phyloP scores from a whole-genome alignment of 1,140 invertebrate species.

The Bacillus rossius region DNA sequence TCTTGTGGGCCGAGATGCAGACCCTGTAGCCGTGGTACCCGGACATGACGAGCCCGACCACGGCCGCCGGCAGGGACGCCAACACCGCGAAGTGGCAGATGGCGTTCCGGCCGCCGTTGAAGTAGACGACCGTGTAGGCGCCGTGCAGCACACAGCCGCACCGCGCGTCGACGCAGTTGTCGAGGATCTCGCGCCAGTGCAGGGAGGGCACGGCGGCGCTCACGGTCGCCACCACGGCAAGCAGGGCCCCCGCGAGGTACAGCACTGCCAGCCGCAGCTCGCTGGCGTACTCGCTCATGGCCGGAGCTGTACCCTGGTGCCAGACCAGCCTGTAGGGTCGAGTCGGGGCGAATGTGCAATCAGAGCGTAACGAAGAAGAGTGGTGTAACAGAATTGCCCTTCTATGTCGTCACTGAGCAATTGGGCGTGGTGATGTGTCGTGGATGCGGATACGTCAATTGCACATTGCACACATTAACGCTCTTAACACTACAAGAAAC shows the following conservation, averaged over 20 bases:
- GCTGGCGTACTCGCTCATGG: constrained; percentile 16
- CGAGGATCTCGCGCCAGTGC: constrained; percentile 57
- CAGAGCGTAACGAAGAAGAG: no score
- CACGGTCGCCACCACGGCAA: constrained; percentile 47
- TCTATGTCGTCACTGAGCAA: no score
- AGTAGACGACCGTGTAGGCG: constrained; percentile 50
- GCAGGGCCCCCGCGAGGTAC: constrained; percentile 45
- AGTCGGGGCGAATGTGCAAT: no score
- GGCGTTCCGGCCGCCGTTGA: constrained; percentile 57
- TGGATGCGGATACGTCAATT: no score
- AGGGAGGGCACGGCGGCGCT: constrained; percentile 54
- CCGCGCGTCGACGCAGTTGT: constrained; percentile 51
- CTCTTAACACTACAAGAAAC: no score
- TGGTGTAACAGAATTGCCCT: no score
- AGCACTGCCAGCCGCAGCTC: constrained; percentile 48
- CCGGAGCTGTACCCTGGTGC: background rate
- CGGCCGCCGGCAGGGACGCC: constrained; percentile 48
- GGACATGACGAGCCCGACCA: constrained; percentile 50
- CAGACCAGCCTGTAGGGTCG: no score
- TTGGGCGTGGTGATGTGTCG: no score
- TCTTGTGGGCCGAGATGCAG: constrained; percentile 41
- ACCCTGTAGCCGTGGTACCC: constrained; percentile 60
- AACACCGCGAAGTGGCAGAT: constrained; percentile 56
- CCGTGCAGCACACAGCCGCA: constrained; percentile 63
- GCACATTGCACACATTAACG: no score